phyloP scores from a whole-genome alignment of 1,140 invertebrate species.

The Eufriesea mexicana region DNA sequence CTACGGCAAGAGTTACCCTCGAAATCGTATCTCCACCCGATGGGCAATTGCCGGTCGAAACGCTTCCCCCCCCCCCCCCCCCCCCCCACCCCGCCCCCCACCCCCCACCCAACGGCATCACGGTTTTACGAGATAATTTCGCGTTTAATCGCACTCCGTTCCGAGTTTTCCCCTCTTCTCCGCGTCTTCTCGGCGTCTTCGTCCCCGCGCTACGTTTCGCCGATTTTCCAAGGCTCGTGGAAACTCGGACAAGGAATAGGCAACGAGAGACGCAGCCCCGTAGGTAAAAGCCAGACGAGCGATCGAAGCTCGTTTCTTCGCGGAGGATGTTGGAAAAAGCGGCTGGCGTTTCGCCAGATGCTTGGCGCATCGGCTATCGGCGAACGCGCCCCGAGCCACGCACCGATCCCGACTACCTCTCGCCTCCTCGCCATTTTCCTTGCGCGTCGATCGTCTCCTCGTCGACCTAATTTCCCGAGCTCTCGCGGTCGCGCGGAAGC shows the following conservation, averaged over 20 bases:
- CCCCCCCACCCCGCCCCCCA: neutral
- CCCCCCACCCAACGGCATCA: neutral
- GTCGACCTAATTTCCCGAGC: neutral
- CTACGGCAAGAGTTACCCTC: neutral
- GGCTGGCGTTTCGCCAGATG: too few species aligned
- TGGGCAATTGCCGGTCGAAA: slow-evolving; percentile 10
- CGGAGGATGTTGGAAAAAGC: too few species aligned
- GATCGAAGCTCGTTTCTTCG: too few species aligned
- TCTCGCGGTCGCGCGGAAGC: neutral
- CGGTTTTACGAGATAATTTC: slow-evolving; percentile 13
- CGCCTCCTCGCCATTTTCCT: neutral
- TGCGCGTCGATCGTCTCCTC: too few species aligned
- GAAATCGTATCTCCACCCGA: neutral
- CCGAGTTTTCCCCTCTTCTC: too few species aligned
- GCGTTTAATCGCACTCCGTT: slow-evolving; percentile 28
- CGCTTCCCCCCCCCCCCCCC: neutral
- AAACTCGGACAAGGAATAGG: too few species aligned
- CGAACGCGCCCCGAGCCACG: neutral
- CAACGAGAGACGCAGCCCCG: too few species aligned
- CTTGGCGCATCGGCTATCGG: too few species aligned
- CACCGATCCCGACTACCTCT: neutral
- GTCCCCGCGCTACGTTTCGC: too few species aligned
- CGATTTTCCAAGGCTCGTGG: too few species aligned
- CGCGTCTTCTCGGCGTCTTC: too few species aligned
- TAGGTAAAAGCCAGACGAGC: too few species aligned